phyloP scores from a whole-genome alignment of 2,113 vertebrate genomes.

The Elanus axillaris region DNA sequence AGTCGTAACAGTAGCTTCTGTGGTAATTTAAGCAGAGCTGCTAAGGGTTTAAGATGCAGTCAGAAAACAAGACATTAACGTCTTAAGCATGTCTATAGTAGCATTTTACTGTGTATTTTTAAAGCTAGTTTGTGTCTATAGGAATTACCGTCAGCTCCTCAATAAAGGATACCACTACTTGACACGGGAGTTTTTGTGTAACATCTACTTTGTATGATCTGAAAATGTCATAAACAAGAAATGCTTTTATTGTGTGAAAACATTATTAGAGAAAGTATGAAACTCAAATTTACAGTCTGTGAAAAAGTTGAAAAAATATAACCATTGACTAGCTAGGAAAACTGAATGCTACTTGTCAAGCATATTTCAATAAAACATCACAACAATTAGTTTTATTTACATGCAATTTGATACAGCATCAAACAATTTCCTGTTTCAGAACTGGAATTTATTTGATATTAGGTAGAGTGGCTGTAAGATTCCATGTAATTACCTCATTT shows the following conservation, averaged over 20 bases:
- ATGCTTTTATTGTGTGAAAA: not conserved
- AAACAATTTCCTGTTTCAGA: not conserved
- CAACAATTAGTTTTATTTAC: conserved; percentile 50
- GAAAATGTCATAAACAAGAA: not conserved
- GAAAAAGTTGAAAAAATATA: not conserved
- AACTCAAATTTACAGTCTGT: not conserved
- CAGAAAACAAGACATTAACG: not conserved
- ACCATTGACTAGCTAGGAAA: not conserved
- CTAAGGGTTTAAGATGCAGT: not conserved
- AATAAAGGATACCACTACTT: not conserved
- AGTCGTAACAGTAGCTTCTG: not conserved
- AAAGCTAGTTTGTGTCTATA: not conserved
- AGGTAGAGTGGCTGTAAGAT: not conserved
- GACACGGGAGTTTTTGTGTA: not conserved
- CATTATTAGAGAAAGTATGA: not conserved
- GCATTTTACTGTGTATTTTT: not conserved
- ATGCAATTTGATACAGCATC: not conserved
- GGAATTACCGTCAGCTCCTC: not conserved
- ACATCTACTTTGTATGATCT: not conserved
- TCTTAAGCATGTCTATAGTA: not conserved
- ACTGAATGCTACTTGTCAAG: not conserved
- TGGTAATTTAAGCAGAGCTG: conserved; percentile 13
- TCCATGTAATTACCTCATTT: conserved; percentile 25
- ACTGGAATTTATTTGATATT: conserved; percentile 10
- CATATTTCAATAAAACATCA: conserved; percentile 3